Evolutionary conservation across 1,140 invertebrate species (phyloP).

Genomic region (Batillaria attramentaria): DNA sequence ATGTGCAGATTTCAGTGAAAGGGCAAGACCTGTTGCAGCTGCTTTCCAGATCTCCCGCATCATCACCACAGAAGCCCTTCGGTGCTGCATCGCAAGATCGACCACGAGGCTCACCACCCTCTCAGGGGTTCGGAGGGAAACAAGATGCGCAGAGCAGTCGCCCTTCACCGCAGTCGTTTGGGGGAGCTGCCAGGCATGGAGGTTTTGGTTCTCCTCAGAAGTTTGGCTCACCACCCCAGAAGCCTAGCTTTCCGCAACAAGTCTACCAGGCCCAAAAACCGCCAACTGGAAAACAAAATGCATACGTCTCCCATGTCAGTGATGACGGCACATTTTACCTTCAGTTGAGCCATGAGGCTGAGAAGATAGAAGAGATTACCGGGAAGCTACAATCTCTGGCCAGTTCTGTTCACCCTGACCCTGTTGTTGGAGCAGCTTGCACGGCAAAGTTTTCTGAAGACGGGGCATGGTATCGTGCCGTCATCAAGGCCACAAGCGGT

Average conservation of each 20-base stretch:
- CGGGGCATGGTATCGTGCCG: slow-evolving; percentile 82
- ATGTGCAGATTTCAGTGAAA: slow-evolving; percentile 41
- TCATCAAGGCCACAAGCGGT: slow-evolving; percentile 74
- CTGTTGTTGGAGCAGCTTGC: slow-evolving; percentile 73
- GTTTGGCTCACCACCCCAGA: no score
- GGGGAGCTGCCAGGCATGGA: no score
- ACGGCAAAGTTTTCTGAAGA: slow-evolving; percentile 81
- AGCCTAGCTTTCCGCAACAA: no score
- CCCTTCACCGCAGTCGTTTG: no score
- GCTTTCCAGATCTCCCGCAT: slow-evolving; percentile 34
- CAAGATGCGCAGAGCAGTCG: no score
- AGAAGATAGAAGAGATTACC: slow-evolving; percentile 74
- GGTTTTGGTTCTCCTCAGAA: no score
- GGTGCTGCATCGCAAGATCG: slow-evolving; percentile 27
- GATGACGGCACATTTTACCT: slow-evolving; percentile 72
- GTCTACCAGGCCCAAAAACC: slow-evolving; percentile 36
- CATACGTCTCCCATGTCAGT: slow-evolving; percentile 56
- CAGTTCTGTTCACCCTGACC: slow-evolving; percentile 7
- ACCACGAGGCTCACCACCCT: neutral
- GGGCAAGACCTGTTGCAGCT: slow-evolving; percentile 42
- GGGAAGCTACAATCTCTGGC: slow-evolving; percentile 40
- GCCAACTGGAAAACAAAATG: slow-evolving; percentile 38
- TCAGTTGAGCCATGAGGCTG: slow-evolving; percentile 64
- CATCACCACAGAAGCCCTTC: slow-evolving; percentile 43
- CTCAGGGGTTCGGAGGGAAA: no score